Evolutionary conservation across 1,140 invertebrate genomes (phyloP), one percentile per base, ranked within the genome.

Genomic region (fruit fly (Drosophila melanogaster)): DNA sequence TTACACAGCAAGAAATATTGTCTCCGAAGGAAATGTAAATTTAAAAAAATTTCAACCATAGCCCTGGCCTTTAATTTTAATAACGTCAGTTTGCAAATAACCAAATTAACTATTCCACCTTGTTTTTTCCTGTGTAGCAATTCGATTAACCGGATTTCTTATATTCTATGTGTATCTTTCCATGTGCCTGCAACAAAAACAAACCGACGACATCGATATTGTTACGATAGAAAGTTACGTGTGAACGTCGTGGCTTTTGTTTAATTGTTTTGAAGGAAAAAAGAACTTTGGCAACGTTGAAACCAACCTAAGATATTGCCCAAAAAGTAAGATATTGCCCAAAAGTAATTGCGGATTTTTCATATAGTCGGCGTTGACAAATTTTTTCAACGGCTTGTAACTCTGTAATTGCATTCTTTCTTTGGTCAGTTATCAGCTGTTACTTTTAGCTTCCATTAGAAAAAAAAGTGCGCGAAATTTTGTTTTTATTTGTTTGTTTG

Each of bases 161-260:
- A 17, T 15, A 43, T 61, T 56, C 33, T 50, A n/a, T 74, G 43
- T 50, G 14, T 54, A 30, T 73, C 41, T 76, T 85, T 81, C 44
- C 73, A 87, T 79, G 56, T 59, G 26, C 19, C 69, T 60, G 30
- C 51, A 38, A 51, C 46, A 15, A 11, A 41, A 15, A 8, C n/a
- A n/a, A 15, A 41, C 40, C 8, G 67, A 64, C 56, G 67, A 37
- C 41, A 35, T 26, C 62, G 33, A 64, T 33, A 41, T 43, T 57
- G 65, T 81, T 50, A 50, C 47, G 47, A 26, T 89, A 91, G 90
- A 91, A 90, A 91, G 90, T 91, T 91, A 91, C 90, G 90, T 90
- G 83, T 89, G 70, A 75, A 85, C 81, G 80, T 91, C 90, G 90
- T 91, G 90, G 90, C 90, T 91, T 91, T 91, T 78, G 90, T 90